A percentile compares a stretch with the other conserved stretches of the same genome.
Conservation (phyloP, 92 coral and sea anemone species). For the Zoanthus sansibaricus region DNA sequence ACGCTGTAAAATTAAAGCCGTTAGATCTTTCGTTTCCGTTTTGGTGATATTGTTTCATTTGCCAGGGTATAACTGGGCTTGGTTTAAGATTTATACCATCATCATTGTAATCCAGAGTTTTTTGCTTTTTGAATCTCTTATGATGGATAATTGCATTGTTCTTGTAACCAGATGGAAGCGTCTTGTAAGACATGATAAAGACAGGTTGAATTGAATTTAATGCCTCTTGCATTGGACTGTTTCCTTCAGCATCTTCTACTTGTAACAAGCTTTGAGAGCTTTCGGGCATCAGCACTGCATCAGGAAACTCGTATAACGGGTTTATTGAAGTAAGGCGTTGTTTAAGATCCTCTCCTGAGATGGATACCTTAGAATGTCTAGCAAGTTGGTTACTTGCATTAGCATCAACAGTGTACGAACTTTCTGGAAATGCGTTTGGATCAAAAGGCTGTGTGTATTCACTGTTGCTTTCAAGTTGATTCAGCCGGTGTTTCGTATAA, state of each 20-base stretch:
- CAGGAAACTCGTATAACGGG: neutral
- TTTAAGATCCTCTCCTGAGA: neutral
- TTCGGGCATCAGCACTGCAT: neutral
- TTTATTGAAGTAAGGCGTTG: neutral
- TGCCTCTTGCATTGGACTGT: neutral
- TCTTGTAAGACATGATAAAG: neutral
- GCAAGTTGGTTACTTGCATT: neutral
- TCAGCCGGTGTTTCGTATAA: neutral
- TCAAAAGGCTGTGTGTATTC: neutral
- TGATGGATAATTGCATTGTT: neutral
- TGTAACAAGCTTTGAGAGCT: neutral
- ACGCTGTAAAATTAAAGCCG: neutral
- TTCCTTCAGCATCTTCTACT: conserved; percentile 1
- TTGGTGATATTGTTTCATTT: neutral
- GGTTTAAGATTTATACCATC: neutral
- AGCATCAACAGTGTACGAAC: neutral
- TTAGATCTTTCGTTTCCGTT: conserved; percentile 6
- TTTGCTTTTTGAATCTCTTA: neutral
- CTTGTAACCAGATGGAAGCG: neutral
- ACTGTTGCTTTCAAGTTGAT: neutral
- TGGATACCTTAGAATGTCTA: neutral
- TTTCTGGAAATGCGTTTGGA: neutral
- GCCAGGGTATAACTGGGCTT: neutral
- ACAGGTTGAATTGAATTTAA: neutral
- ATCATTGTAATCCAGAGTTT: neutral